Evolutionary conservation across 2,888 invertebrate genomes (phyloP), one percentile per base, ranked within the genome.

Genomic region (Heterodera filipjevi): DNA sequence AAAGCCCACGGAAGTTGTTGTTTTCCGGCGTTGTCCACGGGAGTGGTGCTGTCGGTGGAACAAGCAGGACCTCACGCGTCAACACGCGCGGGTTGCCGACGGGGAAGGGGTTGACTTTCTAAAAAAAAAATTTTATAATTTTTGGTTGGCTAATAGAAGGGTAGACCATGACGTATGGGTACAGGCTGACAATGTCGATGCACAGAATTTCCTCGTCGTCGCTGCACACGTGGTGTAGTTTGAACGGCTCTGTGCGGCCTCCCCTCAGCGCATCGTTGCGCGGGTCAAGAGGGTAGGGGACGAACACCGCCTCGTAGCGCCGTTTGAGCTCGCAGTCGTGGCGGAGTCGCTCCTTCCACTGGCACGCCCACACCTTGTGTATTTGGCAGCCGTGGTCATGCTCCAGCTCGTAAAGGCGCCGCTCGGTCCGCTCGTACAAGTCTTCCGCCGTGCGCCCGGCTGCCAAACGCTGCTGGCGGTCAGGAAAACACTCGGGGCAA

Each of bases 191-290:
- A 16, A 76, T 70, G 32, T 76, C 76, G 0, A 76, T 68, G 32
- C 16, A 19, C 3, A 68, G 2, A 44, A 76, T 70, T 30, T 77
- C 71, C 22, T 77, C 77, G 35, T 71, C 70, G 2, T 0, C 1
- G 30, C 2, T 19, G 59, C 77, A 77, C 14, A 30, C 14, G 27
- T 77, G 44, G 30, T 71, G 66, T 0, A 70, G 30, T 30, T 74
- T 77, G 22, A 77, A 77, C 19, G 77, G 66, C 10, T 77, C 77
- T 0, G 77, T 77, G n/a, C 77, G 49, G 0, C 77, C 77, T 2
- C 77, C 77, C 32, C 70, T 5, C 2, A 77, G 33, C 2, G 59
- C 49, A 27, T 76, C 78, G 1, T 66, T 6, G 2, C 77, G 39
- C 0, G 77, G 77, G 1, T 77, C 46, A 1, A 77, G 19, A 0